These are phyloP conservation scores for Drosophila kohkoa DNA, from an alignment of 1,140 invertebrate genomes.

Conservation along the genomic window DNA sequence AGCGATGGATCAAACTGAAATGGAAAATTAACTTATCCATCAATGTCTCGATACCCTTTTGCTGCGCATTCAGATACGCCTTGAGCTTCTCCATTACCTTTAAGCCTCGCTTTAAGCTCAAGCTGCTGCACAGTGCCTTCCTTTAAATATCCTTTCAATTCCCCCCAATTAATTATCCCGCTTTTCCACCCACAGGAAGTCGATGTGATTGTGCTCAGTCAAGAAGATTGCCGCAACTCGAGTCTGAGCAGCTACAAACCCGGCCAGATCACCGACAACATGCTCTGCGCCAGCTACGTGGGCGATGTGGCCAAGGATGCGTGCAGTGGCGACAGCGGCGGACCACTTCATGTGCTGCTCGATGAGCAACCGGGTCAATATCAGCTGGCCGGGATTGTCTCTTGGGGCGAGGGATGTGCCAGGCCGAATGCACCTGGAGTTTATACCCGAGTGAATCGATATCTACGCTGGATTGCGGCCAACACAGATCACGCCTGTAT, in stretches of 20 bases:
- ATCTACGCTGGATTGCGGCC: conserved; percentile 88
- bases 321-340: conserved; percentile 89
- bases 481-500: conserved; percentile 88
- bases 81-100: conserved; percentile 8
- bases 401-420: conserved; percentile 90
- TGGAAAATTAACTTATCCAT: conserved; percentile 15
- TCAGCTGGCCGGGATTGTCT: conserved; percentile 86
- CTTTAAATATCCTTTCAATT: neutral
- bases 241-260: conserved; percentile 46
- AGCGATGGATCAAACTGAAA: conserved; percentile 7
- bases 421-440: conserved; percentile 88
- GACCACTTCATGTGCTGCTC: conserved; percentile 87
- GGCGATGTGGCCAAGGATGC: conserved; percentile 85
- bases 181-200: conserved; percentile 86
- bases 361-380: conserved; percentile 53
- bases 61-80: conserved; percentile 22
- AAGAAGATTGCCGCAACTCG: conserved; percentile 61
- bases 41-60: conserved; percentile 21
- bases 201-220: conserved; percentile 83
- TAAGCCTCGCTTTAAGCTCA: neutral
- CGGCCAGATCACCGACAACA: conserved; percentile 69
- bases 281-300: conserved; percentile 86
- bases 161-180: neutral
- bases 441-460: conserved; percentile 89
- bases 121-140: neutral